phyloP scores from a whole-genome alignment of 1,140 invertebrate species.

The Drosophila dunni region DNA sequence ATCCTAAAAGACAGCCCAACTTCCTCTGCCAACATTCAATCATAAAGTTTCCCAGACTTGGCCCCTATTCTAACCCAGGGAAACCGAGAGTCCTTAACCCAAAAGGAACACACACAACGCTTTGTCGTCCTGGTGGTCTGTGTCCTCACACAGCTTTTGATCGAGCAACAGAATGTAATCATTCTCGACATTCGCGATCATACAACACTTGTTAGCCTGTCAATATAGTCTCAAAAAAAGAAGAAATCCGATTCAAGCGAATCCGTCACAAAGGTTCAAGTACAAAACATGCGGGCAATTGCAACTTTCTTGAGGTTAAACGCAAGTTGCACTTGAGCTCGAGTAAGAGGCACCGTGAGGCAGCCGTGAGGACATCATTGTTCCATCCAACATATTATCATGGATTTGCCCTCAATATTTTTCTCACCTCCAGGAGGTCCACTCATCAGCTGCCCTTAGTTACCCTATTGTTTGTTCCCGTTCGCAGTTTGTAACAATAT shows the following conservation, averaged over 20 bases:
- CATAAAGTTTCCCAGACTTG: slow-evolving; percentile 56
- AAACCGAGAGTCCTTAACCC: neutral
- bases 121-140: slow-evolving; percentile 63
- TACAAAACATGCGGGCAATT: slow-evolving; percentile 74
- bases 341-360: slow-evolving; percentile 15
- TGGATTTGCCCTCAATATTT: slow-evolving; percentile 73
- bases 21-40: slow-evolving; percentile 41
- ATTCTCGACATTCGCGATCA: slow-evolving; percentile 52
- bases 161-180: slow-evolving; percentile 52
- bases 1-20: slow-evolving; percentile 49
- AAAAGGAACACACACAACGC: slow-evolving; percentile 69
- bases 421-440: slow-evolving; percentile 82
- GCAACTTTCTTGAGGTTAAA: slow-evolving; percentile 84
- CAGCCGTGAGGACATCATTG: slow-evolving; percentile 34
- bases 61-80: slow-evolving; percentile 49
- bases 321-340: slow-evolving; percentile 75
- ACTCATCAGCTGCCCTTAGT: slow-evolving; percentile 56
- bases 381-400: slow-evolving; percentile 29
- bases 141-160: slow-evolving; percentile 55
- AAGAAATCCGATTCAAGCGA: slow-evolving; percentile 41
- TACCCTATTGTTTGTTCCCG: slow-evolving; percentile 62
- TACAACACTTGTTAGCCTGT: slow-evolving; percentile 79
- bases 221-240: slow-evolving; percentile 51
- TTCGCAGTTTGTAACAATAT: slow-evolving; percentile 68
- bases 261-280: slow-evolving; percentile 42